phyloP scores from a whole-genome alignment of 2,888 invertebrate genomes.

The Anodontia alba region DNA sequence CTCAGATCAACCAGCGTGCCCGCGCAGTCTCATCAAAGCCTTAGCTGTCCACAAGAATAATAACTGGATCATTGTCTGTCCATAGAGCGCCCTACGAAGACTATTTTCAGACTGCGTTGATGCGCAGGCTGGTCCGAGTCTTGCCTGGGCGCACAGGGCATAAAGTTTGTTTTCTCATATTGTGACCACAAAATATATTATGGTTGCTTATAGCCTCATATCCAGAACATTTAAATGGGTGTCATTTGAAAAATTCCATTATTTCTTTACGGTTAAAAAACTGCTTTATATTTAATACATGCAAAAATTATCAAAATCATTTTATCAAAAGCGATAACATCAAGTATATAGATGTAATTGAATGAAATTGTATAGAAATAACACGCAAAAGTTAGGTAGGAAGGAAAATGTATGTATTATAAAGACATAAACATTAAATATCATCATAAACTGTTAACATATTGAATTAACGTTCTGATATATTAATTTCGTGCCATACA shows the following conservation, averaged over 20 bases:
- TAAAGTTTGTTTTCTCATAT: no score
- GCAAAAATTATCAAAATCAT: constrained; percentile 11
- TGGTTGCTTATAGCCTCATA: neutral
- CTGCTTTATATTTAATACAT: neutral
- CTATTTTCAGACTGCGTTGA: no score
- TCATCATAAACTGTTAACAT: neutral
- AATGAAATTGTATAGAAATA: constrained; percentile 12
- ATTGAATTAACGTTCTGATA: constrained; percentile 2
- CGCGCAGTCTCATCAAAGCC: no score
- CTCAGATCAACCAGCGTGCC: no score
- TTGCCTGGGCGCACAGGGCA: no score
- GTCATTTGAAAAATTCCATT: neutral
- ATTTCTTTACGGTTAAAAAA: neutral
- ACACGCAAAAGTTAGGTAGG: neutral
- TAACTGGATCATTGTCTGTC: no score
- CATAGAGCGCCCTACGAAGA: no score
- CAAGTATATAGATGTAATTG: neutral
- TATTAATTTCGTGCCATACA: constrained; percentile 16
- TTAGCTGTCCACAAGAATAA: no score
- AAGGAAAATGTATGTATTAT: constrained; percentile 13
- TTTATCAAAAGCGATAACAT: constrained; percentile 11
- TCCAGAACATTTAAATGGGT: neutral
- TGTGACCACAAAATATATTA: neutral
- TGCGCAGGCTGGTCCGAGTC: no score
- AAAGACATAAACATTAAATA: constrained; percentile 7